These are phyloP conservation scores for Crotalus helleri DNA, from an alignment of 2,113 vertebrate species.

Conservation along the genomic window DNA sequence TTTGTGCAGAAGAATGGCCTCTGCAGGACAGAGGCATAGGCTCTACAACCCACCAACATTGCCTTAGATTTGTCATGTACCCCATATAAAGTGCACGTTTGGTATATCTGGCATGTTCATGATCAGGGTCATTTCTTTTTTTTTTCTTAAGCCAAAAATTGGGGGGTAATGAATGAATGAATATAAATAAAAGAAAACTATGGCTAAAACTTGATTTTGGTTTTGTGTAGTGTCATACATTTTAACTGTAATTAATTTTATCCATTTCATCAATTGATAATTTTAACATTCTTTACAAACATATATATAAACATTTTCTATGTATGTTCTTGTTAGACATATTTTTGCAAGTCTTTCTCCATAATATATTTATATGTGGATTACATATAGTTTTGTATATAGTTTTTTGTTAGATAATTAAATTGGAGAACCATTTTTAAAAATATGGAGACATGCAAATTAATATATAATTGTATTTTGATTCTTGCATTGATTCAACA, in stretches of 20 bases:
- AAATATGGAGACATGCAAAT: not conserved
- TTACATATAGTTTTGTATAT: not conserved
- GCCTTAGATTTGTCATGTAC: not conserved
- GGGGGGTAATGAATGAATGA: not conserved
- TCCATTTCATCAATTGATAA: not conserved
- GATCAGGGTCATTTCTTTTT: not conserved
- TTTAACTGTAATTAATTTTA: not conserved
- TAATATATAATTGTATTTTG: not conserved
- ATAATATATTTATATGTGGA: not conserved
- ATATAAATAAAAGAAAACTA: not conserved
- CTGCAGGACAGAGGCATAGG: constrained; percentile 13
- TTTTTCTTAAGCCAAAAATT: fast-evolving
- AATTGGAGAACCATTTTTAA: not conserved
- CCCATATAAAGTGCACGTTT: not conserved
- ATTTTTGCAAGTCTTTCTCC: not conserved
- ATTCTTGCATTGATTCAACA: not conserved
- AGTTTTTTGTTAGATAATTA: not conserved
- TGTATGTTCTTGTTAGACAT: not conserved
- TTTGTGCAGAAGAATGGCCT: not conserved
- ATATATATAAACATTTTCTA: not conserved
- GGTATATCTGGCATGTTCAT: fast-evolving
- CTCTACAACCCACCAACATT: not conserved
- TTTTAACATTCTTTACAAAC: not conserved
- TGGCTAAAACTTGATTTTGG: not conserved
- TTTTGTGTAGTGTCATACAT: not conserved